Conservation (phyloP, 2,797 vertebrate genomes). For the Amblyopsis hoosieri region DNA sequence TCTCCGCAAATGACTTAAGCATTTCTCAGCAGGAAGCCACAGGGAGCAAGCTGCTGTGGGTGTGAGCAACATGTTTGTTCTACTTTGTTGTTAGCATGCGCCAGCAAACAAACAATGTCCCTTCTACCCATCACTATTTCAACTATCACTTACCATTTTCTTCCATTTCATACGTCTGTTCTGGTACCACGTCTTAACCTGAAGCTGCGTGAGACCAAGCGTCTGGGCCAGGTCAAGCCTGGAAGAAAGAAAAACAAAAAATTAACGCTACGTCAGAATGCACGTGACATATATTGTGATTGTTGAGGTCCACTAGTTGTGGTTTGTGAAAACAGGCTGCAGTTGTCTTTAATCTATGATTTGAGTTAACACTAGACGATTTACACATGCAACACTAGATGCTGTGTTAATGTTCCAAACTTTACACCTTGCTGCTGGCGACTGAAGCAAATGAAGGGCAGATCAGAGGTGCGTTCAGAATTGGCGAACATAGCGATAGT, state of each 20-base stretch:
- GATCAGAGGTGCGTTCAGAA: no score
- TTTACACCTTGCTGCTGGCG: no score
- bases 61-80: no score
- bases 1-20: no score
- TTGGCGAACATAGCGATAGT: no score
- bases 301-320: background rate
- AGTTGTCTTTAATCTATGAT: background rate
- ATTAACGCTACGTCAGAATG: constrained; percentile 13
- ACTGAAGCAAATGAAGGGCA: no score
- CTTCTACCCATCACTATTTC: background rate
- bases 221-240: constrained; percentile 96
- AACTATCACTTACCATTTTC: constrained; percentile 87
- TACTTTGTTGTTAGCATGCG: no score
- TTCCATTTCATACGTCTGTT: constrained; percentile 99
- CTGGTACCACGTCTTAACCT: constrained; percentile 99
- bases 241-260: constrained; percentile 41
- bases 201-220: constrained; percentile 95
- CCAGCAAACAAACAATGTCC: background rate
- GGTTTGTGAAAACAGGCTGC: no score
- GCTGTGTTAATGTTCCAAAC: no score
- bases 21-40: no score
- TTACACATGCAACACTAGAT: no score
- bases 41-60: no score
- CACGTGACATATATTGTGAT: background rate
- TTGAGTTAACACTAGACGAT: background rate